These are phyloP conservation scores for Agrilus mali DNA, from an alignment of 2,888 invertebrate genomes.

Conservation along the genomic window DNA sequence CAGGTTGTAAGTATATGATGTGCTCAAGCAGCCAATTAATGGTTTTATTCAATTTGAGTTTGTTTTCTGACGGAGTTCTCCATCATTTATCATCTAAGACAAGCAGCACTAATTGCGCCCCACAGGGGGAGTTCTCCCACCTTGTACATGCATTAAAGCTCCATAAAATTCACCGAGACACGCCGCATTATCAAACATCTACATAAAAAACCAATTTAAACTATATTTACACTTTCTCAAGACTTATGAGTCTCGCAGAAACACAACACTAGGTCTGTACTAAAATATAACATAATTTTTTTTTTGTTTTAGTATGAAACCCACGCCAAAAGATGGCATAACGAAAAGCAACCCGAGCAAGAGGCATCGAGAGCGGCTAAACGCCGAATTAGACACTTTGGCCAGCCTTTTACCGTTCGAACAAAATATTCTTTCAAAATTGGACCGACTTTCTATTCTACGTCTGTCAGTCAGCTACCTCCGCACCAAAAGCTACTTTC, in stretches of 20 bases:
- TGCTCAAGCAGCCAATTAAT: too few species aligned
- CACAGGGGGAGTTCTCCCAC: constrained; percentile 9
- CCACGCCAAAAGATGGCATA: constrained; percentile 88
- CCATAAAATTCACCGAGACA: neutral
- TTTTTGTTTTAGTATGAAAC: constrained; percentile 68
- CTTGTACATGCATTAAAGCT: neutral
- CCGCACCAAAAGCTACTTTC: constrained; percentile 98
- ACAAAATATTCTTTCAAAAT: constrained; percentile 93
- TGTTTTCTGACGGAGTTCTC: too few species aligned
- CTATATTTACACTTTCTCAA: too few species aligned
- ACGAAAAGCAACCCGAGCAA: constrained; percentile 98
- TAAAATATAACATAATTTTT: too few species aligned
- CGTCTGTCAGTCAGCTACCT: constrained; percentile 96
- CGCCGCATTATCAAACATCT: too few species aligned
- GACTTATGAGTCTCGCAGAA: too few species aligned
- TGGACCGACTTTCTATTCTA: constrained; percentile 95
- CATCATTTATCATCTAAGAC: constrained; percentile 16
- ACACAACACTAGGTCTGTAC: too few species aligned
- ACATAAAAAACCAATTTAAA: too few species aligned
- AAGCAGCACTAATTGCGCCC: constrained; percentile 13
- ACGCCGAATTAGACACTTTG: constrained; percentile 94
- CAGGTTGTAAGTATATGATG: too few species aligned
- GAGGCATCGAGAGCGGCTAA: constrained; percentile 91
- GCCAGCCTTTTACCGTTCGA: constrained; percentile 92
- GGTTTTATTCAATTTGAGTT: too few species aligned